Percentiles rank a stretch among this genome's conserved stretches.
phyloP scores from a whole-genome alignment of 1,140 invertebrate species.

The Sarcophaga peregrina region DNA sequence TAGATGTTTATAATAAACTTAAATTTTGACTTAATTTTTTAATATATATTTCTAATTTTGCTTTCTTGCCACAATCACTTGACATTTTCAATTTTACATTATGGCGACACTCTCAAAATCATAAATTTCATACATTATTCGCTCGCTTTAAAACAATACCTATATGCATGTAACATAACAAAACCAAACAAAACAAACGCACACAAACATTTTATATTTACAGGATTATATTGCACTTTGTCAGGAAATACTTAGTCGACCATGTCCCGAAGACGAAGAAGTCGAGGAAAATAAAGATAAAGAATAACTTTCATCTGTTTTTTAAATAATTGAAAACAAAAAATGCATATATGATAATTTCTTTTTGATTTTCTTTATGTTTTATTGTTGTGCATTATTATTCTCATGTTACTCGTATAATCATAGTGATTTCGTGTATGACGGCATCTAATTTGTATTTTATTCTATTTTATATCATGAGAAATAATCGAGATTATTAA shows the following conservation, averaged over 20 bases:
- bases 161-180: neutral
- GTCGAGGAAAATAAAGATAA: conserved; percentile 47
- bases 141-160: neutral
- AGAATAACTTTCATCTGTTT: neutral
- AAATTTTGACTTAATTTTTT: neutral
- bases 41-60: neutral
- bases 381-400: neutral
- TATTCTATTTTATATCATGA: neutral
- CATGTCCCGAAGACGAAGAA: conserved; percentile 63
- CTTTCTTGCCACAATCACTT: neutral
- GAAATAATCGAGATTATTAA: no score
- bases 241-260: conserved; percentile 64
- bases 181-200: neutral
- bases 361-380: neutral
- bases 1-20: neutral
- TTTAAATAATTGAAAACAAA: neutral
- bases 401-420: neutral
- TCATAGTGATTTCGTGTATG: neutral
- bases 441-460: neutral
- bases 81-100: neutral
- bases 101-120: neutral
- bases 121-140: neutral
- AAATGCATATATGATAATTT: no score
- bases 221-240: conserved; percentile 65
- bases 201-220: conserved; percentile 33